A percentile compares a stretch with the other conserved stretches of the same genome.
Conservation (phyloP, 2,113 vertebrate species). For the Thalassarche chlororhynchos region DNA sequence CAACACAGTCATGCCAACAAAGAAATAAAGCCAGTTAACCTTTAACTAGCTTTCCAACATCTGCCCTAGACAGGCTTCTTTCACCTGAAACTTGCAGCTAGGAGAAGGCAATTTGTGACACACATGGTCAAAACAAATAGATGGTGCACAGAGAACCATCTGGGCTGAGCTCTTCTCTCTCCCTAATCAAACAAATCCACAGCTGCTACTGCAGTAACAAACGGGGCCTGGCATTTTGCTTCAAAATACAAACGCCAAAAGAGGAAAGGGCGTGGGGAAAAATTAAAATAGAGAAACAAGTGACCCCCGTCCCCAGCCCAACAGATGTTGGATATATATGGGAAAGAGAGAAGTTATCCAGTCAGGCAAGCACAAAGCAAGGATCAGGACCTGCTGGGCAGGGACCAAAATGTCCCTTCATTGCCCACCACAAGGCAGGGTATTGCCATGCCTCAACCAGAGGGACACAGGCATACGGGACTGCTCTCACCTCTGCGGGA, state of each 20-base stretch:
- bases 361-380: not conserved
- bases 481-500: not conserved
- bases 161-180: constrained; percentile 24
- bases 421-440: not conserved
- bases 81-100: not conserved
- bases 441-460: not conserved
- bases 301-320: not conserved
- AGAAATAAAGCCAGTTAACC: not conserved
- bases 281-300: not conserved
- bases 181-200: constrained; percentile 32
- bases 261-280: not conserved
- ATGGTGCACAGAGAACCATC: constrained; percentile 1
- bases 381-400: not conserved
- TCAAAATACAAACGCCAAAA: not conserved
- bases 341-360: not conserved
- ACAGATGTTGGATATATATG: not conserved
- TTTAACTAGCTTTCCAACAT: constrained; percentile 21
- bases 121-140: constrained; percentile 16
- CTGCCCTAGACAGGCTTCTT: not conserved
- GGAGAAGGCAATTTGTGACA: not conserved
- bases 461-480: not conserved
- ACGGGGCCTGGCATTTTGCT: not conserved
- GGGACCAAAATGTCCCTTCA: not conserved
- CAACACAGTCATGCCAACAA: not conserved
- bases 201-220: not conserved